Percentiles rank a stretch among this genome's conserved stretches.
Evolutionary conservation across 2,797 vertebrate genomes (phyloP).

Genomic region (Enteromius paludinosus): DNA sequence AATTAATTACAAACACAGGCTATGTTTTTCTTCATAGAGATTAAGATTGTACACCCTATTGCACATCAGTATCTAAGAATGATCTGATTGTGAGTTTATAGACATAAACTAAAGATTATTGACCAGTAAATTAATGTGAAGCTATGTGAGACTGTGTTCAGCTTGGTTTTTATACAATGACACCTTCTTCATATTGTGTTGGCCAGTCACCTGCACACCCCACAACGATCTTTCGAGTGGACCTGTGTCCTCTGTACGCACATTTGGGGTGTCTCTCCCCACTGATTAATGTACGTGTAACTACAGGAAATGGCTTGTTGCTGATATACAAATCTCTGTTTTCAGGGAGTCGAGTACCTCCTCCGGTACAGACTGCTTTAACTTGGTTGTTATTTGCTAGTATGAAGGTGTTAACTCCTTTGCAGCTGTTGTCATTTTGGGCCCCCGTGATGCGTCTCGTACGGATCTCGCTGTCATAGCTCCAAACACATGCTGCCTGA

Average conservation of each 20-base stretch:
- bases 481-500: slow-evolving; percentile 47
- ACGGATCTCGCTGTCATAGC: slow-evolving; percentile 40
- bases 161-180: slow-evolving; percentile 19
- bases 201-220: slow-evolving; percentile 42
- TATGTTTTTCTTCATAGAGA: too few species aligned
- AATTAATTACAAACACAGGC: neutral
- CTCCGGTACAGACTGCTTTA: slow-evolving; percentile 30
- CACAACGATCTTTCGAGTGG: slow-evolving; percentile 45
- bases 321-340: slow-evolving; percentile 18
- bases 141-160: neutral
- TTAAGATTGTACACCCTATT: neutral
- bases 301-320: slow-evolving; percentile 46
- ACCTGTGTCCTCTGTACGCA: slow-evolving; percentile 35
- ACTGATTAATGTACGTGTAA: slow-evolving; percentile 41
- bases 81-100: neutral
- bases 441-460: slow-evolving; percentile 21
- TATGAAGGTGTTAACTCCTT: slow-evolving; percentile 57
- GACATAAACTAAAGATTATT: neutral
- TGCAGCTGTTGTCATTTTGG: slow-evolving; percentile 49
- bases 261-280: slow-evolving; percentile 46
- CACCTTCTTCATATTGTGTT: slow-evolving; percentile 54
- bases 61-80: neutral
- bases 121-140: neutral
- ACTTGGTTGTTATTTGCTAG: slow-evolving; percentile 9
- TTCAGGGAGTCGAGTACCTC: neutral